Evolutionary conservation across 2,888 invertebrate species (phyloP), one percentile per base, ranked within the genome.

Genomic region (Mythimna lalbum): DNA sequence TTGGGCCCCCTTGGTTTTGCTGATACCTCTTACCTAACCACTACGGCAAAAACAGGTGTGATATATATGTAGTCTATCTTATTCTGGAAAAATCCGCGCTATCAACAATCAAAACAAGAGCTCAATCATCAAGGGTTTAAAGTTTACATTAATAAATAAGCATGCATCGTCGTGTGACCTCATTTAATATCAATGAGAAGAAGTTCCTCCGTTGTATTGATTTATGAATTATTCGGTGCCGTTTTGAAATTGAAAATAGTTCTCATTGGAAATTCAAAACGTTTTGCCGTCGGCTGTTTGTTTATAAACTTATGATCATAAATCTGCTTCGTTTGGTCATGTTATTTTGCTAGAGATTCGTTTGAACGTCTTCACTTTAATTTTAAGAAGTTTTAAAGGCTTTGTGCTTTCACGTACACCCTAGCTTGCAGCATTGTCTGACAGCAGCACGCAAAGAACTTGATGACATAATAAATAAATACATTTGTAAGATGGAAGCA

Each of bases 201-300:
- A 55, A 0, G 47, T 17, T 14, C 4, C 27, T 17, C 4, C 2
- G 7, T 31, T 6, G 23, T 33, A 23, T 23, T 12, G 14, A 43
- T 43, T n/a, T 59, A 31, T 59, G 70, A 69, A 43, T 70, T 33
- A 59, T 69, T 59, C 31, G 2, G 7, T 14, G 7, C 50, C 19
- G 19, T 70, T 70, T 43, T 19, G 55, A n/a, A 55, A 31, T 31
- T 52, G 23, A 47, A 57, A 69, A 23, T 50, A 14, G 27, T 9
- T 4, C 21, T 10, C 19, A 49, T 57, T 50, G 9, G 17, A 36
- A 53, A 59, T 53, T 71, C 23, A 47, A 53, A 56, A 43, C 57
- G 39, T 59, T 23, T 47, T 17, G 7, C n/a, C 23, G 14, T n/a
- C 17, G n/a, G 14, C 27, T 39, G 56, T 57, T 39, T 70, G 33